phyloP scores from a whole-genome alignment of 2,113 vertebrate species.

The Hoplias malabaricus region DNA sequence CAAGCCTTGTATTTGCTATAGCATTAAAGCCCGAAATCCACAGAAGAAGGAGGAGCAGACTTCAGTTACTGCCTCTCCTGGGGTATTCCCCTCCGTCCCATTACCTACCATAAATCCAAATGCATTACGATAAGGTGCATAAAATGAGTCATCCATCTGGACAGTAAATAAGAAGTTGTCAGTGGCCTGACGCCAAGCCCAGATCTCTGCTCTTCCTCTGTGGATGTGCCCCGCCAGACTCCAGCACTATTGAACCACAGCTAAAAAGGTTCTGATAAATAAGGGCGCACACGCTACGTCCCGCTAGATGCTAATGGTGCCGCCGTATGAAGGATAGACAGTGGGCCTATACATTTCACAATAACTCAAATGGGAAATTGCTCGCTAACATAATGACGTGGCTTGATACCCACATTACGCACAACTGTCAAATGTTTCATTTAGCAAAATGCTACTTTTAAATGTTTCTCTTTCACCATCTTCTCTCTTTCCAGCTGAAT shows the following conservation, averaged over 20 bases:
- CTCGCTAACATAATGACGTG: background rate
- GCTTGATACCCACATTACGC: background rate
- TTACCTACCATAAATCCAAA: conserved; percentile 75
- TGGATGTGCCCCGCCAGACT: conserved; percentile 51
- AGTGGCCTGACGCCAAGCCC: conserved; percentile 68
- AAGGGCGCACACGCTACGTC: conserved; percentile 65
- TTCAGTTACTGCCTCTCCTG: conserved; percentile 67
- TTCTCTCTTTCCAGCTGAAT: background rate
- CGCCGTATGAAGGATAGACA: background rate
- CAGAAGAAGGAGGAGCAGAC: conserved; percentile 28
- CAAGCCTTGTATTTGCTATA: conserved; percentile 44
- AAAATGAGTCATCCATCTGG: conserved; percentile 78
- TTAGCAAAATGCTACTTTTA: background rate
- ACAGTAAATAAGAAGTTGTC: conserved; percentile 79
- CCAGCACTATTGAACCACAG: conserved; percentile 64
- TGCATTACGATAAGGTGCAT: conserved; percentile 80
- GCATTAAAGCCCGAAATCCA: conserved; percentile 50
- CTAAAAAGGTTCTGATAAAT: conserved; percentile 72
- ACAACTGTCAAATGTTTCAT: background rate
- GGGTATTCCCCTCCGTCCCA: conserved; percentile 71
- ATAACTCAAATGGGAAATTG: background rate
- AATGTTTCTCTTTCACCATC: background rate
- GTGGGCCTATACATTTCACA: background rate
- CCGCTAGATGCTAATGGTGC: conserved; percentile 32
- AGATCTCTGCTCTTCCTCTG: conserved; percentile 55